Evolutionary conservation across 2,888 invertebrate species (phyloP).

Genomic region (Serrognathus titanus): DNA sequence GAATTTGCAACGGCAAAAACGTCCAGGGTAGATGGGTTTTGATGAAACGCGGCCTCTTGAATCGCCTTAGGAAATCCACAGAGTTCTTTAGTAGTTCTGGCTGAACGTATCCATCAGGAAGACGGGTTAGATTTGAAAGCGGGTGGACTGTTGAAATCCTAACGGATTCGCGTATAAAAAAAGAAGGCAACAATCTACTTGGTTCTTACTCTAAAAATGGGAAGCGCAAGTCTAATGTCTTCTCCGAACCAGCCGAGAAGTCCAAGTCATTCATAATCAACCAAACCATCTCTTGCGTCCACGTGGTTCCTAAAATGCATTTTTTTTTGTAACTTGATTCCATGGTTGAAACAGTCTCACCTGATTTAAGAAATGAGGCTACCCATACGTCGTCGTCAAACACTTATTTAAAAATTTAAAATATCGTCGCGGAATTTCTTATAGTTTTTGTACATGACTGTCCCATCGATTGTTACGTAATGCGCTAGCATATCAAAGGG

Average conservation of each 20-base stretch:
- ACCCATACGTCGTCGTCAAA: constrained; percentile 18
- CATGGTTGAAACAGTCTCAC: constrained; percentile 1
- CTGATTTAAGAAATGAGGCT: constrained; percentile 20
- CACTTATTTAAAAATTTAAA: constrained; percentile 22
- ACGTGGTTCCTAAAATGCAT: constrained; percentile 69
- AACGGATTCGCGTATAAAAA: neutral
- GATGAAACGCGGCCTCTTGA: constrained; percentile 15
- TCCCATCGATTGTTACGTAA: neutral
- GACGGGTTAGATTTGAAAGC: neutral
- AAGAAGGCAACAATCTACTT: neutral
- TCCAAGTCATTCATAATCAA: constrained; percentile 76
- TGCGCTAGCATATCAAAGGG: no score
- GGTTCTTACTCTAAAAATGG: constrained; percentile 19
- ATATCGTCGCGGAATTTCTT: constrained; percentile 10
- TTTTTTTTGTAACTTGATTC: no score
- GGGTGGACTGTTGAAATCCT: no score
- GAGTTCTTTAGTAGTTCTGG: constrained; percentile 3
- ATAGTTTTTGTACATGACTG: constrained; percentile 6
- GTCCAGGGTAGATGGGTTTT: constrained; percentile 27
- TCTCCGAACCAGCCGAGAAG: constrained; percentile 65
- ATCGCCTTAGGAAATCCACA: neutral
- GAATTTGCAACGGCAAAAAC: constrained; percentile 24
- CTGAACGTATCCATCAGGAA: constrained; percentile 3
- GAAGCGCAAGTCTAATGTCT: constrained; percentile 33
- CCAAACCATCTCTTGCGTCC: constrained; percentile 94